Base-by-base conservation (phyloP, 2,113 vertebrate species). In the Polyodon spathula region DNA sequence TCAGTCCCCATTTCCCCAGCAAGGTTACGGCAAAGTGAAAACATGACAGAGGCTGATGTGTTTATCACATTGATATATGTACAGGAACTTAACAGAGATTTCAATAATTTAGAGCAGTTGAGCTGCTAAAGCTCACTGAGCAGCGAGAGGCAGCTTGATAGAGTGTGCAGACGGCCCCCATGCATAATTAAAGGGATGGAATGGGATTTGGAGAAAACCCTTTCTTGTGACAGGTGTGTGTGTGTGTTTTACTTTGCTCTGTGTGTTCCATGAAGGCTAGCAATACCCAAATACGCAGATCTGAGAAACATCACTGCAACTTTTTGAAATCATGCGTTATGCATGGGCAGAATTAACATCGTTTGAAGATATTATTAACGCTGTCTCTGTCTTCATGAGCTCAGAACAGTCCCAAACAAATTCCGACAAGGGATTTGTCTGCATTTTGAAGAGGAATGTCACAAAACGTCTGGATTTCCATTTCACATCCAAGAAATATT, bases 101-200 rank as follows among this genome's bases (percentile, higher is more conserved):
- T 91, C 78, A 92, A 92, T 91, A 89, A 92, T 90, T 92, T 83
- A 92, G 81, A 80, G 75, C 74, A 75, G 82, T 86, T 81, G 81
- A 82, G 81, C 73, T 63, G 69, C 83, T 81, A 84, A 85, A 87
- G 83, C 83, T 81, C 82, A 68, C 64, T 59, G 63, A 74, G 73
- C 71, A 69, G 65, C 66, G 74, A 76, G 81, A 84, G 85, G 83
- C 80, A 69, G 81, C 71, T 68, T 72, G 79, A 79, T 81, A 70
- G 69, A 78, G 71, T 67, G 74, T 59, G 72, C 71, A 66, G 64
- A 74, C 57, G 62, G 70, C 76, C 79, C 76, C 73, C 79, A 83
- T 88, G 84, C 81, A 90, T 89, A 86, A 89, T 90, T 87, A 85
- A 89, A 73, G 72, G 70, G 4, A 78, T 74, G 27, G 70, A 73